Conservation (phyloP, 2,797 vertebrate species). For the Smutsia gigantea region DNA sequence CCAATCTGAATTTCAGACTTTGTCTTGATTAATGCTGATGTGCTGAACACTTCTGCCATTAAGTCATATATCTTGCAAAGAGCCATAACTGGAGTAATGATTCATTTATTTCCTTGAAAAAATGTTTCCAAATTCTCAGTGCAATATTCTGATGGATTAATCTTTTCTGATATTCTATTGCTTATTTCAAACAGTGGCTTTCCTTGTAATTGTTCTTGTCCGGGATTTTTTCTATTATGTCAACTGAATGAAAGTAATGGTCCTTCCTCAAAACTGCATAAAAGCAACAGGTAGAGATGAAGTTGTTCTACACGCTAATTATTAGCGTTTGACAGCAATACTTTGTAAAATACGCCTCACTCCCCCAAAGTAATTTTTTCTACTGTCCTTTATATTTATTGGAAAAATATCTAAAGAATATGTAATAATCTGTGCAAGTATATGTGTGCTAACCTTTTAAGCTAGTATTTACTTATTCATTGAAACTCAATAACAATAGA, state of each 20-base stretch:
- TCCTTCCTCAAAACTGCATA: neutral
- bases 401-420: neutral
- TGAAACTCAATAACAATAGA: neutral
- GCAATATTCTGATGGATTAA: conserved; percentile 50
- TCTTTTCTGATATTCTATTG: conserved; percentile 45
- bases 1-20: conserved; percentile 57
- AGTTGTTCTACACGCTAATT: neutral
- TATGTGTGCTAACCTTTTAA: neutral
- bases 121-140: conserved; percentile 50
- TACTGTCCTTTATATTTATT: neutral
- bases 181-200: conserved; percentile 62
- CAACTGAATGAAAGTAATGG: conserved; percentile 63
- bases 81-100: conserved; percentile 43
- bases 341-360: neutral
- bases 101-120: conserved; percentile 64
- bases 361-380: neutral
- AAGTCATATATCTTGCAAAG: conserved; percentile 56
- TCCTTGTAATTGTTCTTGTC: conserved; percentile 42
- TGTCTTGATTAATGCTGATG: conserved; percentile 69
- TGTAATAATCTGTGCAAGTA: neutral
- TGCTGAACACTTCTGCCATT: conserved; percentile 11
- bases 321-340: neutral
- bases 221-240: conserved; percentile 33
- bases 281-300: neutral
- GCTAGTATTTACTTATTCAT: neutral